Percentiles rank a stretch among this genome's conserved stretches.
These are phyloP conservation scores for Melanotaenia boesemani DNA, from an alignment of 2,797 vertebrate species.

Conservation along the genomic window DNA sequence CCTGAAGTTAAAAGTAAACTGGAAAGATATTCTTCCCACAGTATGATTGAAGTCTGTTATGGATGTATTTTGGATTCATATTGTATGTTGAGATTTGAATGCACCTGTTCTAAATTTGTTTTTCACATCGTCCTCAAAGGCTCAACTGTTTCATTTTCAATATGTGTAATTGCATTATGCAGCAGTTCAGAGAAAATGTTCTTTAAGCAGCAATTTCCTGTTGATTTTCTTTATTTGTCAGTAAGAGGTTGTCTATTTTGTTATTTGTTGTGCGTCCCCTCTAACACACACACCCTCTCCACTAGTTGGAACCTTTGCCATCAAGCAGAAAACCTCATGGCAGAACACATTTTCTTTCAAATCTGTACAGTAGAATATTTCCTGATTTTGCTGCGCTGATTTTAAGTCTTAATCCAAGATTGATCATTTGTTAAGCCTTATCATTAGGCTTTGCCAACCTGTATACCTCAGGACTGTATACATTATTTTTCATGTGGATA, in stretches of 20 bases:
- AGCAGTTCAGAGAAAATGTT: conserved; percentile 9
- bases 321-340: neutral
- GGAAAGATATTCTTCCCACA: neutral
- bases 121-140: conserved; percentile 4
- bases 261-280: neutral
- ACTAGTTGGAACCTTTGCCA: neutral
- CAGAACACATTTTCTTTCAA: conserved; percentile 12
- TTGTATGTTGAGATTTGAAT: conserved; percentile 1
- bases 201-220: conserved; percentile 10
- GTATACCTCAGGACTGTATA: conserved; percentile 72
- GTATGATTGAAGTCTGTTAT: conserved; percentile 1
- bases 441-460: conserved; percentile 53
- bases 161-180: conserved; percentile 21
- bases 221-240: conserved; percentile 3
- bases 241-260: conserved; percentile 21
- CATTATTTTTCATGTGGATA: conserved; percentile 33
- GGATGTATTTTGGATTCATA: conserved; percentile 10
- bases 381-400: conserved; percentile 50
- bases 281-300: too few species aligned
- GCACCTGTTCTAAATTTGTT: neutral
- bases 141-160: conserved; percentile 12
- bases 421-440: conserved; percentile 28
- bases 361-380: conserved; percentile 32
- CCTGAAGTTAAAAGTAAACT: neutral
- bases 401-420: conserved; percentile 47